Conservation (phyloP, 2,888 invertebrate species). For the Scaptodrosophila latifasciaeformis region DNA sequence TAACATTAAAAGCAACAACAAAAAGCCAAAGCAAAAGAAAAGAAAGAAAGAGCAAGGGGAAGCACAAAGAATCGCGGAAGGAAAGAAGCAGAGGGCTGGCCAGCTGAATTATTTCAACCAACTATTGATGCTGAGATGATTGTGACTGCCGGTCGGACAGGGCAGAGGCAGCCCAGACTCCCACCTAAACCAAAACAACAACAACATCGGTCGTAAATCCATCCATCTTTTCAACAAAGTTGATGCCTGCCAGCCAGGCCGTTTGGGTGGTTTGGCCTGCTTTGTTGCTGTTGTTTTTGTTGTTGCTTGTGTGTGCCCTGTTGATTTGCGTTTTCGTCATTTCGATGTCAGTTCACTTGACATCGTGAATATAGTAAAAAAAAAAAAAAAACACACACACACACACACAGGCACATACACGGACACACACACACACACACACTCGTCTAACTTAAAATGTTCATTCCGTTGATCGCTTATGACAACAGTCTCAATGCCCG, state of each 20-base stretch:
- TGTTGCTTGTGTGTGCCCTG: conserved; percentile 45
- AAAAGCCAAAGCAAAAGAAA: too few relatives aligned
- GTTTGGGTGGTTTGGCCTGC: conserved; percentile 15
- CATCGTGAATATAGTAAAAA: conserved; percentile 40
- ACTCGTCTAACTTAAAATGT: neutral
- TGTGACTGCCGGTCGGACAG: neutral
- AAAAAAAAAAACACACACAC: conserved; percentile 16
- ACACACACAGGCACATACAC: conserved; percentile 18
- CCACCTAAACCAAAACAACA: conserved; percentile 8
- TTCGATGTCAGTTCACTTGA: conserved; percentile 65
- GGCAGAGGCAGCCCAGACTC: conserved; percentile 1
- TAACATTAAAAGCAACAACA: too few relatives aligned
- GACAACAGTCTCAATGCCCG: conserved; percentile 46
- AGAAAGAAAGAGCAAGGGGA: too few relatives aligned
- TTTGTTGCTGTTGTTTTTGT: conserved; percentile 11
- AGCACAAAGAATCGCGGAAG: too few relatives aligned
- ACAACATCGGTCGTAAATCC: conserved; percentile 45
- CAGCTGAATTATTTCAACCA: conserved; percentile 3
- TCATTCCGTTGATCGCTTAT: conserved; percentile 57
- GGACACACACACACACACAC: conserved; percentile 9
- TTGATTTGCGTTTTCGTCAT: conserved; percentile 68
- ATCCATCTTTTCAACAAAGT: conserved; percentile 58
- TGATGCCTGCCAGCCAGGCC: conserved; percentile 9
- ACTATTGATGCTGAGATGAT: neutral
- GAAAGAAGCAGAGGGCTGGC: too few relatives aligned